Conservation (phyloP, 1,140 invertebrate genomes). For the Onthophagus taurus region DNA sequence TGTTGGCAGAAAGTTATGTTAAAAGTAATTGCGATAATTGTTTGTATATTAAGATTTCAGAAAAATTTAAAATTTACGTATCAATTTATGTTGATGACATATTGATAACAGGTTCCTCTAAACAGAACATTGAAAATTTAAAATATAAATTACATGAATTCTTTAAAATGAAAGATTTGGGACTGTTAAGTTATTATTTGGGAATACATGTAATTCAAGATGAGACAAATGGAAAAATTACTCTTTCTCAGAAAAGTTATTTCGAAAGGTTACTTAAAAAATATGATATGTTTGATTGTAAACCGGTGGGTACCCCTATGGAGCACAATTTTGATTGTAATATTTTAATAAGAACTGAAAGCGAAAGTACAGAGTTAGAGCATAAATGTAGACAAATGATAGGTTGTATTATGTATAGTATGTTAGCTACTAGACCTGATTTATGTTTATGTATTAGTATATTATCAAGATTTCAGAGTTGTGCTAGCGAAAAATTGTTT, state of each 20-base stretch:
- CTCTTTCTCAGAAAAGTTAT: background rate
- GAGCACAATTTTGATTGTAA: conserved; percentile 5
- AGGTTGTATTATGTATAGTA: conserved; percentile 15
- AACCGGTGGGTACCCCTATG: conserved; percentile 2
- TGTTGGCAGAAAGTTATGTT: background rate
- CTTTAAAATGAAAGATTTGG: conserved; percentile 1
- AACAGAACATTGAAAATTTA: background rate
- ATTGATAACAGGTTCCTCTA: background rate
- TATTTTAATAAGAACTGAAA: conserved; percentile 2
- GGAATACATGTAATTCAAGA: background rate
- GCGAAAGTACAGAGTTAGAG: conserved; percentile 11
- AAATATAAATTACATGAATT: conserved; percentile 1
- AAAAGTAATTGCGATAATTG: conserved; percentile 4
- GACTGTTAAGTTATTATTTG: conserved; percentile 1
- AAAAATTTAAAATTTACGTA: conserved; percentile 6
- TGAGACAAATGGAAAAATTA: background rate
- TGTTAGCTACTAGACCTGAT: conserved; percentile 14
- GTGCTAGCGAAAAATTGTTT: conserved; percentile 3
- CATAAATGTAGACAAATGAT: conserved; percentile 12
- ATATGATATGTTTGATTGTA: conserved; percentile 6
- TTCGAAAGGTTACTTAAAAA: background rate
- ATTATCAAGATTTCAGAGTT: conserved; percentile 6
- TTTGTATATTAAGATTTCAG: conserved; percentile 4
- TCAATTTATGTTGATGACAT: conserved; percentile 1
- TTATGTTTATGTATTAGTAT: conserved; percentile 11